Evolutionary conservation across 1,140 invertebrate genomes (phyloP).

Genomic region (Scaptodrosophila lebanonensis): DNA sequence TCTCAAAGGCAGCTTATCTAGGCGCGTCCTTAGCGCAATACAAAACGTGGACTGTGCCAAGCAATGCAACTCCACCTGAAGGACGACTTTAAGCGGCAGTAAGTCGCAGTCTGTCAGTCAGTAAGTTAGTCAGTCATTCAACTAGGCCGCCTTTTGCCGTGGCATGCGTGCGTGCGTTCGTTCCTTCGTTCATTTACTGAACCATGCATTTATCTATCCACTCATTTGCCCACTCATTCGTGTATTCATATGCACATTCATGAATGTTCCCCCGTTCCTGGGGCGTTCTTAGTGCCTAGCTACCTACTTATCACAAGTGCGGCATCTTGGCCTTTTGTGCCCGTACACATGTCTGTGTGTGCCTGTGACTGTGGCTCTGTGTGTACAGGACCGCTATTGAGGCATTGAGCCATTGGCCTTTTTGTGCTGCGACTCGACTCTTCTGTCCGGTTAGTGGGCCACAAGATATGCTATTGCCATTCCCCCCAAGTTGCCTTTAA

Average conservation of each 20-base stretch:
- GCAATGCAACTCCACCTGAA: too few species aligned
- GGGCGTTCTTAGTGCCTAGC: slow-evolving; percentile 7
- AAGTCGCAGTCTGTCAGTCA: neutral
- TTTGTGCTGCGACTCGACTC: slow-evolving; percentile 27
- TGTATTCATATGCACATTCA: slow-evolving; percentile 15
- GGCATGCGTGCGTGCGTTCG: neutral
- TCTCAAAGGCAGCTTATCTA: slow-evolving; percentile 33
- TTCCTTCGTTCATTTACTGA: slow-evolving; percentile 2
- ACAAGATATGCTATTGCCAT: too few species aligned
- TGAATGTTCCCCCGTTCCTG: slow-evolving; percentile 4
- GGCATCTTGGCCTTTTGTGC: slow-evolving; percentile 32
- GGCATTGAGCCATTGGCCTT: slow-evolving; percentile 39
- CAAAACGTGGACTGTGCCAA: too few species aligned
- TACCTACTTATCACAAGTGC: slow-evolving; percentile 53
- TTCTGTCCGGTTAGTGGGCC: slow-evolving; percentile 4
- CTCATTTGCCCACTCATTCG: slow-evolving; percentile 47
- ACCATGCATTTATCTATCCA: slow-evolving; percentile 26
- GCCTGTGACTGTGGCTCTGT: too few species aligned
- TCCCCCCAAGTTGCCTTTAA: slow-evolving; percentile 20
- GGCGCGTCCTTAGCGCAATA: too few species aligned
- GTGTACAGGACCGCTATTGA: too few species aligned
- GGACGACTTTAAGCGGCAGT: slow-evolving; percentile 2
- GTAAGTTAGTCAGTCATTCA: neutral
- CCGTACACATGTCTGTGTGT: neutral
- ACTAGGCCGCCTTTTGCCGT: too few species aligned